These are phyloP conservation scores for Trachymyrmex cornetzi DNA, from an alignment of 1,140 invertebrate species.

Conservation along the genomic window DNA sequence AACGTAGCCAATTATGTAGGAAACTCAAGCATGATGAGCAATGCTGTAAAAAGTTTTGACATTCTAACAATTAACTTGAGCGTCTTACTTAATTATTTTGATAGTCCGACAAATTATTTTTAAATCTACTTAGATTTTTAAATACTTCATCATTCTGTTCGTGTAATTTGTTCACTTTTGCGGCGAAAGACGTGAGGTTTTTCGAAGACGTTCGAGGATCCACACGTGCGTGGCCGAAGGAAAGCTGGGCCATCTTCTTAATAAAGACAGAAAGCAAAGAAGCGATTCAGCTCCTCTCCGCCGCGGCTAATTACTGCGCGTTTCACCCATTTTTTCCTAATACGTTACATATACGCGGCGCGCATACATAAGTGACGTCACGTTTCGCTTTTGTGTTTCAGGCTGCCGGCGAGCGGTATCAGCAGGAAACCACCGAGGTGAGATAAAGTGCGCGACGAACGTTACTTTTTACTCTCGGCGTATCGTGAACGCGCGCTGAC, in stretches of 20 bases:
- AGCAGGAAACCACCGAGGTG: constrained; percentile 83
- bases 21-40: too few species aligned
- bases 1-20: too few species aligned
- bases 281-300: constrained; percentile 21
- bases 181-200: neutral
- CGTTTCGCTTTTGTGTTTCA: constrained; percentile 75
- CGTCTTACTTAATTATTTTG: too few species aligned
- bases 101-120: too few species aligned
- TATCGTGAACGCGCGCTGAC: constrained; percentile 18
- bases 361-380: constrained; percentile 67
- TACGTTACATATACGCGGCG: neutral
- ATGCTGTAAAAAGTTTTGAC: too few species aligned
- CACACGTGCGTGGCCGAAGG: constrained; percentile 3
- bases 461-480: constrained; percentile 52
- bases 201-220: neutral
- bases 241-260: constrained; percentile 43
- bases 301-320: constrained; percentile 49
- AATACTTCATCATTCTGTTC: too few species aligned
- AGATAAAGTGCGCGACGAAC: constrained; percentile 77
- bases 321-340: constrained; percentile 52
- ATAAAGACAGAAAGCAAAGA: constrained; percentile 42
- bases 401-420: constrained; percentile 78
- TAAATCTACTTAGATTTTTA: too few species aligned
- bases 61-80: too few species aligned
- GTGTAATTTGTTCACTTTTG: neutral